phyloP scores from a whole-genome alignment of 2,113 vertebrate genomes.

The Atrichornis clamosus region DNA sequence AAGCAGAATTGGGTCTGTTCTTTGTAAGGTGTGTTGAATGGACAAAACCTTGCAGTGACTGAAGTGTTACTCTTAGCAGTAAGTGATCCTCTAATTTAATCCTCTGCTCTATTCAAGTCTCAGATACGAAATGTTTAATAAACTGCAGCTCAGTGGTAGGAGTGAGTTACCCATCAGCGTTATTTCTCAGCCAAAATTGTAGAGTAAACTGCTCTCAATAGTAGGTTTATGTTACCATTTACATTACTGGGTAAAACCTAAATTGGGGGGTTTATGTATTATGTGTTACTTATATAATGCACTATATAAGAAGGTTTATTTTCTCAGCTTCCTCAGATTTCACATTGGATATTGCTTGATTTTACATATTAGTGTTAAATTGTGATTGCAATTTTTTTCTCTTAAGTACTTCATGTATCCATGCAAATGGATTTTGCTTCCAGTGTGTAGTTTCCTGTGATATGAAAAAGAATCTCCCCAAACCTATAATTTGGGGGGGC shows the following conservation, averaged over 20 bases:
- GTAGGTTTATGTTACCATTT: conserved; percentile 16
- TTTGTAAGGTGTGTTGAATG: conserved; percentile 42
- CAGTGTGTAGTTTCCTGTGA: neutral
- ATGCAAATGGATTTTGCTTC: neutral
- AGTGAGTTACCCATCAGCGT: neutral
- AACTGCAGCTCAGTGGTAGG: conserved; percentile 16
- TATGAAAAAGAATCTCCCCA: neutral
- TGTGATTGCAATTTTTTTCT: neutral
- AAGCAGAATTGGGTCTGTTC: conserved; percentile 51
- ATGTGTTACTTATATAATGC: neutral
- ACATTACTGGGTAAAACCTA: neutral
- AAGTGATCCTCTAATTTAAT: conserved; percentile 53
- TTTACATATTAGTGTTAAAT: neutral
- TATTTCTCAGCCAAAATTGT: conserved; percentile 23
- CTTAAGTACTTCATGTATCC: neutral
- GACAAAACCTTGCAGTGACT: conserved; percentile 10
- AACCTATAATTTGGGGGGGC: neutral
- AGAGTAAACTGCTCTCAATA: conserved; percentile 22
- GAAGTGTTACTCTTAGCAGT: conserved; percentile 38
- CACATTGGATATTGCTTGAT: neutral
- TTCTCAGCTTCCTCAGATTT: conserved; percentile 20
- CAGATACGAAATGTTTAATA: neutral
- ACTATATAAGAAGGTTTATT: neutral
- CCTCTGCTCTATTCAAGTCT: neutral
- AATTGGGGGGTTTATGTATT: neutral